Evolutionary conservation across 2,888 invertebrate species (phyloP).

Genomic region (Tetanocera ferruginea): DNA sequence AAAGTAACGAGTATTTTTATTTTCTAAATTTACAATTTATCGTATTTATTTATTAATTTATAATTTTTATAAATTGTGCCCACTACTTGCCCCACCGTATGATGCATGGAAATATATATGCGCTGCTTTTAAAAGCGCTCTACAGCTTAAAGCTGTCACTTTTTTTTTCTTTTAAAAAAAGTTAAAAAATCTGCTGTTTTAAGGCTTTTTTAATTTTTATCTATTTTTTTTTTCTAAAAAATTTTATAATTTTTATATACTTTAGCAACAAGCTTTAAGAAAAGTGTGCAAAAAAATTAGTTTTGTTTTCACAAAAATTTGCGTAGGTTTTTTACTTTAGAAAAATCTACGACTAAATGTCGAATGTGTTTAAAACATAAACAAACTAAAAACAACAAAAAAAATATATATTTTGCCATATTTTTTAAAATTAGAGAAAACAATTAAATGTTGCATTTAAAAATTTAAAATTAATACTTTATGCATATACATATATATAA

Average conservation of each 20-base stretch:
- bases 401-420: slow-evolving; percentile 48
- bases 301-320: slow-evolving; percentile 54
- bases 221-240: slow-evolving; percentile 34
- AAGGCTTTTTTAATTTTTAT: slow-evolving; percentile 43
- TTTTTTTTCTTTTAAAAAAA: slow-evolving; percentile 35
- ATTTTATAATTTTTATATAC: background rate
- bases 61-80: slow-evolving; percentile 52
- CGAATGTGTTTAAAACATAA: slow-evolving; percentile 53
- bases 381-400: slow-evolving; percentile 34
- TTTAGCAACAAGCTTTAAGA: slow-evolving; percentile 28
- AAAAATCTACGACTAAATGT: slow-evolving; percentile 67
- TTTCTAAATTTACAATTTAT: slow-evolving; percentile 45
- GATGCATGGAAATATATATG: slow-evolving; percentile 47
- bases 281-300: slow-evolving; percentile 23
- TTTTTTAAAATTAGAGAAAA: slow-evolving; percentile 51
- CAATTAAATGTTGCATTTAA: slow-evolving; percentile 56
- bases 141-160: slow-evolving; percentile 34
- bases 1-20: slow-evolving; percentile 41
- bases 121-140: slow-evolving; percentile 34
- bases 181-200: slow-evolving; percentile 4
- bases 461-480: slow-evolving; percentile 38
- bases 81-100: slow-evolving; percentile 64
- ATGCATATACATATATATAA: slow-evolving; percentile 22
- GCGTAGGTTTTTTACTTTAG: slow-evolving; percentile 64
- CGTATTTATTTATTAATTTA: slow-evolving; percentile 31